phyloP scores from a whole-genome alignment of 1,140 invertebrate genomes.

The Macrosteles quadrilineatus region DNA sequence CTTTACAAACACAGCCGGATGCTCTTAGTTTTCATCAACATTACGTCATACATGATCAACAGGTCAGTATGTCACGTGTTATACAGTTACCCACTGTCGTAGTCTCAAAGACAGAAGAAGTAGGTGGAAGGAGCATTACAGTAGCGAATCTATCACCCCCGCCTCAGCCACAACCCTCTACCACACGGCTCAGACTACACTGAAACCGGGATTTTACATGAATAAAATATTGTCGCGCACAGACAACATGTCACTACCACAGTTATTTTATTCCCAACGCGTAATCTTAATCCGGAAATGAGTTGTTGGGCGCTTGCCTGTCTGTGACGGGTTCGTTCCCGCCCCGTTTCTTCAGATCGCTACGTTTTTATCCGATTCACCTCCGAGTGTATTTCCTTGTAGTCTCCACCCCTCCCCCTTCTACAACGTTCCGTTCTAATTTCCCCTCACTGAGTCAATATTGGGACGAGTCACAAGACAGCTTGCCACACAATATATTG shows the following conservation, averaged over 20 bases:
- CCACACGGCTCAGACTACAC: background rate
- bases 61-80: no score
- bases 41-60: no score
- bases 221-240: constrained; percentile 22
- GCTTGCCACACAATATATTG: background rate
- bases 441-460: constrained; percentile 19
- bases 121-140: background rate
- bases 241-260: constrained; percentile 7
- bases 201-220: constrained; percentile 15
- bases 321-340: constrained; percentile 1
- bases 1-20: no score
- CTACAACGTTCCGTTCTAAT: background rate
- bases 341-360: background rate
- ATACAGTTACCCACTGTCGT: no score
- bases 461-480: constrained; percentile 9
- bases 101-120: no score
- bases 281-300: constrained; percentile 26
- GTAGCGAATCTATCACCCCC: constrained; percentile 6
- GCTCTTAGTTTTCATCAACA: no score
- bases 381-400: constrained; percentile 24
- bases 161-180: background rate
- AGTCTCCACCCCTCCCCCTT: background rate
- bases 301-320: constrained; percentile 9
- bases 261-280: constrained; percentile 15
- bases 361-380: constrained; percentile 19